Conservation (phyloP, 2,888 invertebrate species). For the Calameuta idolon region DNA sequence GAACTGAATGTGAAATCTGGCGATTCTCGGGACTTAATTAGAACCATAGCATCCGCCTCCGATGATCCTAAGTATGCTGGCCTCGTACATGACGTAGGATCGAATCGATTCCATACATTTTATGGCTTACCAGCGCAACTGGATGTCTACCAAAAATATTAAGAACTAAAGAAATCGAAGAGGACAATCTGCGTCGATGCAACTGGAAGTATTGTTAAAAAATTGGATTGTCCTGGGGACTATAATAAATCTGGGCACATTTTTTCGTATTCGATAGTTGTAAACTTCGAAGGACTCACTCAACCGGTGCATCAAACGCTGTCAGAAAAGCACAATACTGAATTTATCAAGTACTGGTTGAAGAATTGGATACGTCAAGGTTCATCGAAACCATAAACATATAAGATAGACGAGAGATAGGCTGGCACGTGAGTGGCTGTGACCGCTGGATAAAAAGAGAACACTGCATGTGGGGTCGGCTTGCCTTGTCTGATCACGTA, state of each 20-base stretch:
- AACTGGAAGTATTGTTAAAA: conserved; percentile 15
- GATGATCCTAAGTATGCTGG: conserved; percentile 68
- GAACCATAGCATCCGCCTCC: conserved; percentile 1
- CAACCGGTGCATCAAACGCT: conserved; percentile 17
- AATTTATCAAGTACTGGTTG: conserved; percentile 18
- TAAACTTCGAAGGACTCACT: conserved; percentile 16
- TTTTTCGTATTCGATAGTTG: conserved; percentile 15
- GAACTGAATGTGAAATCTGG: conserved; percentile 7
- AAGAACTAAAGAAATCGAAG: neutral
- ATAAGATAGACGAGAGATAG: too few relatives aligned
- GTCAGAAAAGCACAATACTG: conserved; percentile 20
- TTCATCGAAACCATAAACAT: neutral
- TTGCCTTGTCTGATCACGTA: too few relatives aligned
- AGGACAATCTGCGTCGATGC: conserved; percentile 11
- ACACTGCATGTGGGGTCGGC: too few relatives aligned
- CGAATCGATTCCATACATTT: conserved; percentile 61
- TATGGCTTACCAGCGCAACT: conserved; percentile 13
- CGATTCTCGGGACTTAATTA: conserved; percentile 7
- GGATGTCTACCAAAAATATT: conserved; percentile 17
- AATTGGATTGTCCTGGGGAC: conserved; percentile 1
- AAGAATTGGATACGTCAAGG: conserved; percentile 14
- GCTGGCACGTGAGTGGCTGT: too few relatives aligned
- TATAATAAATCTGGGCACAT: conserved; percentile 15
- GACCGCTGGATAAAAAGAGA: too few relatives aligned
- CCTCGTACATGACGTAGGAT: conserved; percentile 68